A percentile compares a stretch with the other conserved stretches of the same genome.
phyloP scores from a whole-genome alignment of 2,888 invertebrate species.

The Mesoligia furuncula region DNA sequence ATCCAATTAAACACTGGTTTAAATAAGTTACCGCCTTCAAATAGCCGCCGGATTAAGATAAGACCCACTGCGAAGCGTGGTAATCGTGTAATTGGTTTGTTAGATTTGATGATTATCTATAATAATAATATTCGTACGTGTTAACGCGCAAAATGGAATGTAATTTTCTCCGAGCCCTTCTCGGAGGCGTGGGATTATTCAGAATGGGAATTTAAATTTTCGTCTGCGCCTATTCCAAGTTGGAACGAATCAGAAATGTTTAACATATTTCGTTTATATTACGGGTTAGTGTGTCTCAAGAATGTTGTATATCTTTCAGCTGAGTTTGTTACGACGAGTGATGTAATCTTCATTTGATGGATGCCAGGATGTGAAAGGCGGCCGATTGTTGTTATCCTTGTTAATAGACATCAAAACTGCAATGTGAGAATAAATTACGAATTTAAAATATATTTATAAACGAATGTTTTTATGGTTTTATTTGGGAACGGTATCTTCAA shows the following conservation, averaged over 20 bases:
- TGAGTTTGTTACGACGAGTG: slow-evolving; percentile 7
- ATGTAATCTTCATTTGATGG: slow-evolving; percentile 33
- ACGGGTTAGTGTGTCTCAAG: slow-evolving; percentile 29
- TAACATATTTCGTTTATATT: slow-evolving; percentile 55
- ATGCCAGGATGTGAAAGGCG: slow-evolving; percentile 41
- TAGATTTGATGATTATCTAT: slow-evolving; percentile 58
- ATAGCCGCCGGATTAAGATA: slow-evolving; percentile 63
- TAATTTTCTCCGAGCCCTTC: slow-evolving; percentile 54
- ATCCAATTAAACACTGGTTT: slow-evolving; percentile 62
- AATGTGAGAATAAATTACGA: background rate
- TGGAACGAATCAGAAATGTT: slow-evolving; percentile 58
- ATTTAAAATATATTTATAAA: slow-evolving; percentile 1
- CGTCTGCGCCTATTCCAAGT: slow-evolving; percentile 49
- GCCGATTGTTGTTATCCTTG: slow-evolving; percentile 1
- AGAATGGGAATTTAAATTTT: slow-evolving; percentile 60
- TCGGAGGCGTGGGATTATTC: slow-evolving; percentile 54
- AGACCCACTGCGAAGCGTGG: slow-evolving; percentile 59
- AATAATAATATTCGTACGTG: slow-evolving; percentile 63
- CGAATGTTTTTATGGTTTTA: background rate
- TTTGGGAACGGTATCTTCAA: background rate
- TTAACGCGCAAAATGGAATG: slow-evolving; percentile 61
- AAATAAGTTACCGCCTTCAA: slow-evolving; percentile 56
- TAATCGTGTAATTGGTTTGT: slow-evolving; percentile 63
- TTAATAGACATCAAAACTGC: slow-evolving; percentile 3
- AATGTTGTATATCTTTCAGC: slow-evolving; percentile 40